Conservation (phyloP, 2,888 invertebrate species). For the Tachina lurida region DNA sequence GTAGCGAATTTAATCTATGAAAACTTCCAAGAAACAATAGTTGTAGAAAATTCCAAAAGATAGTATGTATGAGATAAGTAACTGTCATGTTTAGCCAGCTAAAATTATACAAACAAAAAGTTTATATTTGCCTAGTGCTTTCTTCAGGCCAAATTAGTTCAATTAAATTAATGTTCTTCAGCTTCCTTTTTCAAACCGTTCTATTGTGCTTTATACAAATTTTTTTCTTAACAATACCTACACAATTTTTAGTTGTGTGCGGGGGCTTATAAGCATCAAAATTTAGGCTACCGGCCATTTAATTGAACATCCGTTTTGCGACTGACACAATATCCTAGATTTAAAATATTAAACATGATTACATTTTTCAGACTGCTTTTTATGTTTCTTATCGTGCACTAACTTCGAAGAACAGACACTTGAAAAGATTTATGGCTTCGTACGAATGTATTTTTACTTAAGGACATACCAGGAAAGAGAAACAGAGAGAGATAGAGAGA, state of each 20-base stretch:
- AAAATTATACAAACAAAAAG: too few relatives aligned
- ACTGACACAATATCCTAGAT: conserved; percentile 80
- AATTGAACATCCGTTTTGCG: conserved; percentile 75
- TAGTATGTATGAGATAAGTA: too few relatives aligned
- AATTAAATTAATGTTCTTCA: neutral
- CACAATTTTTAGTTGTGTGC: neutral
- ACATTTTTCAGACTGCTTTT: conserved; percentile 24
- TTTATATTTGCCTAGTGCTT: too few relatives aligned
- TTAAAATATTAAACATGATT: conserved; percentile 72
- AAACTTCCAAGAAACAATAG: too few relatives aligned
- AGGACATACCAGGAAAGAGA: neutral
- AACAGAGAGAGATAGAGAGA: neutral
- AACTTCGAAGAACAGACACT: conserved; percentile 16
- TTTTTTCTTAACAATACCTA: too few relatives aligned
- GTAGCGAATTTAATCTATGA: too few relatives aligned
- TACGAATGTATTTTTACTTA: neutral
- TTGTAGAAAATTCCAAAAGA: too few relatives aligned
- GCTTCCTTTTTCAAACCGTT: neutral
- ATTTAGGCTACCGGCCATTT: conserved; percentile 80
- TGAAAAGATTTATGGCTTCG: neutral
- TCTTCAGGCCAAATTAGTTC: too few relatives aligned
- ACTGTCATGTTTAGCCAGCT: too few relatives aligned
- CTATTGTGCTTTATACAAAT: neutral
- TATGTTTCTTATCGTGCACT: conserved; percentile 21
- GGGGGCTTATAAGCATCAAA: conserved; percentile 38